Conservation (phyloP, 2,888 invertebrate genomes). For the Agonopterix alstromeriana region DNA sequence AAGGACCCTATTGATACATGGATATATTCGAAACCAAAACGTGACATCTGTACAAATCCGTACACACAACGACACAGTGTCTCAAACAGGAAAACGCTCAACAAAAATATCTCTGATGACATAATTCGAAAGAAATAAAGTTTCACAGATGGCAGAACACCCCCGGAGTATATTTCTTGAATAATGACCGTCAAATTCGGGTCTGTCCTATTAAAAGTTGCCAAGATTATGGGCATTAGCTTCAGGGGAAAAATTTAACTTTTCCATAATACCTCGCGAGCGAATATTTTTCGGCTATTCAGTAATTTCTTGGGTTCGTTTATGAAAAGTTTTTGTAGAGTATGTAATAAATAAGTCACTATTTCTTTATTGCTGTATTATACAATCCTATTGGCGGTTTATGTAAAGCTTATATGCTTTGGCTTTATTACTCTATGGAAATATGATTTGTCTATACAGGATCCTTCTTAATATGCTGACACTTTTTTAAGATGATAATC, state of each 20-base stretch:
- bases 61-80: no score
- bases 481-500: no score
- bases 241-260: conserved; percentile 57
- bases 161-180: conserved; percentile 61
- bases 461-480: no score
- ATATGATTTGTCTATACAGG: background rate
- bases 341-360: background rate
- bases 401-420: background rate
- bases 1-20: no score
- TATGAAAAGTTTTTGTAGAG: background rate
- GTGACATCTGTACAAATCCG: no score
- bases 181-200: conserved; percentile 68
- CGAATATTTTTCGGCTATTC: conserved; percentile 22
- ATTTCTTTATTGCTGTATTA: background rate
- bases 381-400: background rate
- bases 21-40: no score
- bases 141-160: conserved; percentile 47
- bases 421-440: background rate
- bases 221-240: conserved; percentile 71
- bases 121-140: conserved; percentile 49
- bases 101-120: conserved; percentile 27
- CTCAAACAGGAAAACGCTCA: background rate
- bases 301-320: background rate
- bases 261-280: conserved; percentile 45
- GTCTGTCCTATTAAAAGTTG: conserved; percentile 71